Evolutionary conservation across 2,113 vertebrate species (phyloP), one percentile per base, ranked within the genome.

Genomic region (Takifugu bimaculatus): DNA sequence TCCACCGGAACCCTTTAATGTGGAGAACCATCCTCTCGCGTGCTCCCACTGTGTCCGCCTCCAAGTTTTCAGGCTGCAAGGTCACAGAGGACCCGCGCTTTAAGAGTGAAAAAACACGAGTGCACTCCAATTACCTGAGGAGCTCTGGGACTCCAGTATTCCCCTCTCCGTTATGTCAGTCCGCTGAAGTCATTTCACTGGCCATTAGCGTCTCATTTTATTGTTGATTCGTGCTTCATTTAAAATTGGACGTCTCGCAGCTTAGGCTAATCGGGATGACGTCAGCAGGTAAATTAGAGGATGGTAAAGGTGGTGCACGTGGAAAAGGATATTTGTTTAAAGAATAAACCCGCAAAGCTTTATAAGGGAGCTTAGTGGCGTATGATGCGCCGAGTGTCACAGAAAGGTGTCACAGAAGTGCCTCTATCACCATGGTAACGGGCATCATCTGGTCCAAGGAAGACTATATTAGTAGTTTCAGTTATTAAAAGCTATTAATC

Each of bases 111-210:
- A 54, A 54, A 54, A 68, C 62, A 65, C 60, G 54, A 45, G 72
- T 63, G 60, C 75, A 74, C 81, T 86, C 72, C 85, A 86, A 85
- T 88, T 87, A 87, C 82, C 82, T 75, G 70, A 59, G 85, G 77
- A 75, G 82, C 85, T 80, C 61, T 81, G 85, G 78, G 87, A 88
- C 79, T 67, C 65, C 15, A 52, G 84, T 82, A 87, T 86, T 88
- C 85, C 87, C 85, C 59, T 58, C 70, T 75, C 79, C 80, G 77
- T 85, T 82, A 70, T 66, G 59, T 65, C 52, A 72, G 68, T 68
- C 74, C 44, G 60, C 76, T 70, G 75, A 82, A 86, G 74, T 85
- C 74, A 86, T 82, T 85, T 79, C 74, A 77, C 70, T 1, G 50
- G 66, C 72, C 71, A 83, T 85, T 88, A 87, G 74, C 62, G 83